Base-by-base conservation (phyloP, 2,888 invertebrate species). In the Tridacna gigas region DNA sequence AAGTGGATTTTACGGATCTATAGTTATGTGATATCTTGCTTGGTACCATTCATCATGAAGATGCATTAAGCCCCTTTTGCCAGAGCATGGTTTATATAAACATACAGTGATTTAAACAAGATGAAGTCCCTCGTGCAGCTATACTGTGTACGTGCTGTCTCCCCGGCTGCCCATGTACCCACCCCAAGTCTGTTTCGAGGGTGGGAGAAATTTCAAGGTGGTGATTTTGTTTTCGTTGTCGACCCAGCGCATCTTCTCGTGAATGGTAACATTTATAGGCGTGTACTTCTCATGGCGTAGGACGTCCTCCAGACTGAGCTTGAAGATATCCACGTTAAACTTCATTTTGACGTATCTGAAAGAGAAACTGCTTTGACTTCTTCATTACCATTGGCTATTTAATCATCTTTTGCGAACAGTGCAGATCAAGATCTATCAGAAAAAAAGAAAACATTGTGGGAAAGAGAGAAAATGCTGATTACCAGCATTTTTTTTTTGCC, bases 281-380 rank as follows among this genome's bases (percentile, higher is more conserved):
- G 83, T 84, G 77, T 89, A 85, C 28, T 82, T 51, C 51, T 88
- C 86, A 61, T 77, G 78, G 15, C 56, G 45, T 18, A 90, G 77
- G 1, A 82, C 76, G 26, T 90, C 90, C 28, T 90, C 90, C 47
- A 90, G 76, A 63, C 82, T 88, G 0, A 90, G 67, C 76, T 90
- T 90, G 82, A 84, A 90, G 20, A 90, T 82, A 66, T 91, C 91
- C 1, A 86, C 86, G 51, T 86, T 88, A 48, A 91, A 91, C 82
- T 91, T 90, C 91, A 90, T 91, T 79, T 91, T 91, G 13, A 91
- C 88, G 63, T 86, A 89, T 56, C 85, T 84, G 73, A 4, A 77
- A 79, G 26, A 37, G 2, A 37, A 37, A 37, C 2, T 37, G 37
- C 37, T 37, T 37, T 7, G 37, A 37, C 7, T 37, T 37, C 7